These are phyloP conservation scores for Vanessa atalanta DNA, from an alignment of 1,140 invertebrate genomes.

Conservation along the genomic window DNA sequence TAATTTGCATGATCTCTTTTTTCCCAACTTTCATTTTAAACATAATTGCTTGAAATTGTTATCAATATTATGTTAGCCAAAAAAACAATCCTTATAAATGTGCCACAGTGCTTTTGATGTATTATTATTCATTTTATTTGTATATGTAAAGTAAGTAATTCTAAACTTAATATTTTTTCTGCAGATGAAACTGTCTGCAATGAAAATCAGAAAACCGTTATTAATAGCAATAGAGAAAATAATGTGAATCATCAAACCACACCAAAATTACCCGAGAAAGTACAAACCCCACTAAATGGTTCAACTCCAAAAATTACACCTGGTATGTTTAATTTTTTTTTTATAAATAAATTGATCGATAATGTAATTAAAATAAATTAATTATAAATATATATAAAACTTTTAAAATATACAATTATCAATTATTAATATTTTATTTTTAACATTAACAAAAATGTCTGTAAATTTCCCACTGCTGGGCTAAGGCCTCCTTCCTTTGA, in stretches of 20 bases:
- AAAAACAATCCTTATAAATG: too few species aligned
- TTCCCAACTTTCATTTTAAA: not conserved
- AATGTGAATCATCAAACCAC: slow-evolving; percentile 54
- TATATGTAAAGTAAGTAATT: not conserved
- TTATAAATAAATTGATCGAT: not conserved
- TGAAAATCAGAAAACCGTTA: slow-evolving; percentile 69
- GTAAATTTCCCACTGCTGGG: too few species aligned
- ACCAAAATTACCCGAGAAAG: slow-evolving; percentile 68
- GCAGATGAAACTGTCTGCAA: slow-evolving; percentile 76
- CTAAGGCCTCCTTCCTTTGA: too few species aligned
- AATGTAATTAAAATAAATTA: too few species aligned
- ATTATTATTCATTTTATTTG: not conserved
- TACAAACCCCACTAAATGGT: slow-evolving; percentile 67
- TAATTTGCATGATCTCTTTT: not conserved
- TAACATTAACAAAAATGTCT: too few species aligned
- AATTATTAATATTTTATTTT: too few species aligned
- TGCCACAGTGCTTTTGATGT: too few species aligned
- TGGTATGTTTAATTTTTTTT: slow-evolving; percentile 58
- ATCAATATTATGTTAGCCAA: too few species aligned
- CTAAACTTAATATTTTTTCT: slow-evolving; percentile 24
- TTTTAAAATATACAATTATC: too few species aligned
- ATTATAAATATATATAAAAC: too few species aligned
- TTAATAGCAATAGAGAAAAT: slow-evolving; percentile 55
- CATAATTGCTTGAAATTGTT: too few species aligned
- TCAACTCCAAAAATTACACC: slow-evolving; percentile 66